Evolutionary conservation across 2,888 invertebrate species (phyloP), one percentile per base, ranked within the genome.

Genomic region (Cancer borealis): DNA sequence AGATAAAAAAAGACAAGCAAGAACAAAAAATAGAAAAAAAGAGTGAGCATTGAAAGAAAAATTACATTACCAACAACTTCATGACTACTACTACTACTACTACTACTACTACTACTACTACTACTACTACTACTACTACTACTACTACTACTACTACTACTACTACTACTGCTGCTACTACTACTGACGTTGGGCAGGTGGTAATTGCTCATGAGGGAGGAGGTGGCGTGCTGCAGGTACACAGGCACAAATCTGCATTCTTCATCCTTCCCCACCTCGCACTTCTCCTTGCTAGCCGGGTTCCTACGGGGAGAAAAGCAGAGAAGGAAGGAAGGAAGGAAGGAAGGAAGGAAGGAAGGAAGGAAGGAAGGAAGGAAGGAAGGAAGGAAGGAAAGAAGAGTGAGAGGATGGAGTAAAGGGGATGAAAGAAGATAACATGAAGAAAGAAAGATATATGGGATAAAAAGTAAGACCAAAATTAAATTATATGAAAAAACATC

Each of bases 151-250:
- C 79, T 26, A 30, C 79, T 30, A 79, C 79, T 30, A 79, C 79
- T 26, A 79, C 79, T 30, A 79, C 79, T 30, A 79, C 30, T 79
- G 30, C 79, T 26, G 30, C 79, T 30, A 79, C 30, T 79, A 30
- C 79, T 66, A 91, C 91, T 91, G 21, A 91, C 91, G 49, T 26
- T 45, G 91, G 45, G n/a, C 26, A 91, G 39, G 45, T 66, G 66
- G 47, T 91, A 73, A 8, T 91, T 60, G 21, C 66, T 45, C 91
- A 91, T 91, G 17, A 91, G 17, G 5, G 91, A 91, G 45, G 91
- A 39, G 60, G 91, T 39, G 30, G 91, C 91, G 45, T 66, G n/a
- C 91, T 91, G 91, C 39, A 91, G 66, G 66, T 66, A 91, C 1
- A 73, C 12, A 12, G 91, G 91, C 39, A 45, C 39, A 30, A 73